Evolutionary conservation across 2,797 vertebrate genomes (phyloP).

Genomic region (Remorina albescens): DNA sequence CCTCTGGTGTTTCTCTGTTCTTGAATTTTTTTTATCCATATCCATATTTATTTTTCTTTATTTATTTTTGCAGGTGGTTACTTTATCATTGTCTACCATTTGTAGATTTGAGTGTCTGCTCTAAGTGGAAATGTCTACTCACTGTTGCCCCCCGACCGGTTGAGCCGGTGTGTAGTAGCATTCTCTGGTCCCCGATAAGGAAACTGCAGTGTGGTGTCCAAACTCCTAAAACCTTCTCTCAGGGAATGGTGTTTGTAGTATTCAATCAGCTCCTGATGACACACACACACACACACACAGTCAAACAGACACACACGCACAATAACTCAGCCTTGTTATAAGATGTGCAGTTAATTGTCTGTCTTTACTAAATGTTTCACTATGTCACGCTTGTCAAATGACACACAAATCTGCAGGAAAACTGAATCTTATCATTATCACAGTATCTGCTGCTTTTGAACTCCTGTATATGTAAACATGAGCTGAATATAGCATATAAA

Average conservation of each 20-base stretch:
- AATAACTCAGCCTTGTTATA: not conserved
- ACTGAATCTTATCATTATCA: not conserved
- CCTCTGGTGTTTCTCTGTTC: not conserved
- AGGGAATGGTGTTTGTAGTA: constrained; percentile 97
- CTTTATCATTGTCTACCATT: not conserved
- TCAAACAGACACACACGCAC: too few relatives aligned
- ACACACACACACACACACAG: constrained; percentile 38
- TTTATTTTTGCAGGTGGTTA: not conserved
- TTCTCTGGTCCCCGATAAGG: constrained; percentile 93
- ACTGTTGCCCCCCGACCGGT: constrained; percentile 87
- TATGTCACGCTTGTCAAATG: not conserved
- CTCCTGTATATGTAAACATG: not conserved
- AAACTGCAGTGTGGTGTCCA: constrained; percentile 95
- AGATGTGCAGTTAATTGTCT: constrained; percentile 11
- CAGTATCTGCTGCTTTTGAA: not conserved
- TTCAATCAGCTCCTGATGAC: constrained; percentile 92
- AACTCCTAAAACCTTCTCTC: constrained; percentile 94
- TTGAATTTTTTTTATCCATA: too few relatives aligned
- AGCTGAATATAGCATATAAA: not conserved
- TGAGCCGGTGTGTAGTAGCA: constrained; percentile 81
- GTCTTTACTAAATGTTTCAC: not conserved
- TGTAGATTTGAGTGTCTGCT: not conserved
- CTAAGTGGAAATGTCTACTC: constrained; percentile 81
- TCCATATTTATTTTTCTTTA: too few relatives aligned
- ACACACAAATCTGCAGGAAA: not conserved